Conservation (phyloP, 2,113 vertebrate species). For the Aspidoscelis tigris region DNA sequence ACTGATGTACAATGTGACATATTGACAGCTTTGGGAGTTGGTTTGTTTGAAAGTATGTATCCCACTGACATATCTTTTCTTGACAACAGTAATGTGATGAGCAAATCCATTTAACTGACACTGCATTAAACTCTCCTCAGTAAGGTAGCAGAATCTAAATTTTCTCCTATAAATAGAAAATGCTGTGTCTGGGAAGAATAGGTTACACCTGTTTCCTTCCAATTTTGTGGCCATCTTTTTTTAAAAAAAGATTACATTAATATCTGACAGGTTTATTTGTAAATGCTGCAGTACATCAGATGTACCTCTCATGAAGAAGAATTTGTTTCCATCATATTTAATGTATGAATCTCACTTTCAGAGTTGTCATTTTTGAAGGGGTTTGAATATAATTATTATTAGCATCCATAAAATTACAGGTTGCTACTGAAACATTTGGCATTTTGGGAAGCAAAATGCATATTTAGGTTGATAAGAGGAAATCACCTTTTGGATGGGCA, state of each 20-base stretch:
- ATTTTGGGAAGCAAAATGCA: constrained; percentile 57
- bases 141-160: constrained; percentile 44
- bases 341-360: constrained; percentile 58
- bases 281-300: constrained; percentile 18
- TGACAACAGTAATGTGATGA: constrained; percentile 37
- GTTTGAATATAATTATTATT: constrained; percentile 50
- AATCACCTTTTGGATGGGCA: too few relatives aligned
- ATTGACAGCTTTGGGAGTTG: constrained; percentile 15
- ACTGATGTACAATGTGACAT: constrained; percentile 19
- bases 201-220: constrained; percentile 8
- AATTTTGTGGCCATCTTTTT: constrained; percentile 18
- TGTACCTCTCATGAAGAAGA: constrained; percentile 5
- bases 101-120: constrained; percentile 39
- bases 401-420: constrained; percentile 65
- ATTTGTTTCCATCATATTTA: constrained; percentile 38
- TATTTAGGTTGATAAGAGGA: not conserved
- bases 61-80: constrained; percentile 7
- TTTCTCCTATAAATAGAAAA: constrained; percentile 13
- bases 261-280: constrained; percentile 13
- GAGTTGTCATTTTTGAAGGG: constrained; percentile 49
- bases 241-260: constrained; percentile 6
- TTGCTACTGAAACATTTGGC: constrained; percentile 56
- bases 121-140: constrained; percentile 37
- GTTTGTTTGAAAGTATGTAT: constrained; percentile 35
- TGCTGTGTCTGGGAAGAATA: constrained; percentile 24